Conservation (phyloP, 2,797 vertebrate genomes). For the Phrynocephalus vlangalii region DNA sequence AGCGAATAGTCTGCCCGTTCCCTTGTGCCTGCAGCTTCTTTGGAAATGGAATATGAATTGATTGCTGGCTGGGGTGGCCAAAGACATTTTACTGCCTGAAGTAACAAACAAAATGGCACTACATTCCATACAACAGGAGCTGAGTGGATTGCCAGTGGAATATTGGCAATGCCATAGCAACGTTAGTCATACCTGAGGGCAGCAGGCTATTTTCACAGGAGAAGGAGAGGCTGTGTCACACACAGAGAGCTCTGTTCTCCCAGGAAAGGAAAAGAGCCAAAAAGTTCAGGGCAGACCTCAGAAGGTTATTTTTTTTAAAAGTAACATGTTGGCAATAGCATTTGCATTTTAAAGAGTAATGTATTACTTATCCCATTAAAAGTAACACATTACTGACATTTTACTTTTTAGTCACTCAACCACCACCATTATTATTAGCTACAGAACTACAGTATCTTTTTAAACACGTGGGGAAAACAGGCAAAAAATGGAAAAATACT, state of each 20-base stretch:
- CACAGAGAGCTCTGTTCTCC: not conserved
- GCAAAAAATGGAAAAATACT: no score
- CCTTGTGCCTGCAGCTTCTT: slow-evolving; percentile 53
- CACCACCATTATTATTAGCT: not conserved
- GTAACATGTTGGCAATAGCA: no score
- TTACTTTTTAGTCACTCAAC: not conserved
- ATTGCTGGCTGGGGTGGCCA: not conserved
- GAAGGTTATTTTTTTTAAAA: not conserved
- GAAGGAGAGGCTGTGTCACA: not conserved
- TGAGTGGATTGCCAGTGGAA: not conserved
- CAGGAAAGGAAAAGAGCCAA: not conserved
- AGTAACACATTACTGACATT: not conserved
- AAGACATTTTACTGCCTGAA: not conserved
- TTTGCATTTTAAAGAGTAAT: not conserved
- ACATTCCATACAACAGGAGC: not conserved
- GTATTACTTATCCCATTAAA: not conserved
- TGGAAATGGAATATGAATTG: slow-evolving; percentile 43
- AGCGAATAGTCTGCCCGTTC: slow-evolving; percentile 46
- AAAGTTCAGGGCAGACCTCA: not conserved
- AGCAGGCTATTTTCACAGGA: not conserved
- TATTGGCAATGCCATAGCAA: not conserved
- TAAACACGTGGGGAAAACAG: no score
- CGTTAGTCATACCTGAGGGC: not conserved
- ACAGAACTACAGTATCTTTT: not conserved
- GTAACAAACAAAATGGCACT: not conserved